Evolutionary conservation across 2,113 vertebrate genomes (phyloP).

Genomic region (Accipiter virgatus): DNA sequence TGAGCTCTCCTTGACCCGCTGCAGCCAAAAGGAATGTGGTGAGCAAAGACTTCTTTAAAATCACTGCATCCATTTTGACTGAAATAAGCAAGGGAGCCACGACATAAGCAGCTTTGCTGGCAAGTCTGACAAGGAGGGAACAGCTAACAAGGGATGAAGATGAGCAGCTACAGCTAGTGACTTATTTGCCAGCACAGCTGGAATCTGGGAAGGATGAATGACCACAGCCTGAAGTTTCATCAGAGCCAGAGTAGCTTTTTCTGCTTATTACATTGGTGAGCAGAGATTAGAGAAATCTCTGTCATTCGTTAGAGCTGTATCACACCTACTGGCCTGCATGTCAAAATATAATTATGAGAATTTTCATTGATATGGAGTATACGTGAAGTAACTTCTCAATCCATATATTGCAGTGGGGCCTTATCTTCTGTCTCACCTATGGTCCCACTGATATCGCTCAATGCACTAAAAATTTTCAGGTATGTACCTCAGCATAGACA

Average conservation of each 20-base stretch:
- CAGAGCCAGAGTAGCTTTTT: neutral
- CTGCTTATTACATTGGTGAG: neutral
- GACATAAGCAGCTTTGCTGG: neutral
- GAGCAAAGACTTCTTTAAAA: neutral
- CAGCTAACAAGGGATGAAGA: neutral
- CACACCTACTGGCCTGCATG: neutral
- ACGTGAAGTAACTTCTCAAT: neutral
- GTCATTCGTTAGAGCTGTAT: neutral
- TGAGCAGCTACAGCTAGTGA: neutral
- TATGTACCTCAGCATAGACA: constrained; percentile 89
- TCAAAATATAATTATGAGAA: neutral
- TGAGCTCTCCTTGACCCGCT: neutral
- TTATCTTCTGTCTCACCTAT: neutral
- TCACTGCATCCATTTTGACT: neutral
- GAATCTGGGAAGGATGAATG: neutral
- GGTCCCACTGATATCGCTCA: neutral
- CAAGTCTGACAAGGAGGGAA: neutral
- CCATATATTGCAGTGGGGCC: neutral
- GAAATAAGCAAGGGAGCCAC: neutral
- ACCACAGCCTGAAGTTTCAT: neutral
- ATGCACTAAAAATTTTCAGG: neutral
- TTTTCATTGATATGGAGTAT: neutral
- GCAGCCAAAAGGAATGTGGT: neutral
- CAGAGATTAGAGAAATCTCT: neutral
- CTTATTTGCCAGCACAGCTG: neutral